Evolutionary conservation across 1,140 invertebrate genomes (phyloP), one percentile per base, ranked within the genome.

Genomic region (Anastrepha ludens): DNA sequence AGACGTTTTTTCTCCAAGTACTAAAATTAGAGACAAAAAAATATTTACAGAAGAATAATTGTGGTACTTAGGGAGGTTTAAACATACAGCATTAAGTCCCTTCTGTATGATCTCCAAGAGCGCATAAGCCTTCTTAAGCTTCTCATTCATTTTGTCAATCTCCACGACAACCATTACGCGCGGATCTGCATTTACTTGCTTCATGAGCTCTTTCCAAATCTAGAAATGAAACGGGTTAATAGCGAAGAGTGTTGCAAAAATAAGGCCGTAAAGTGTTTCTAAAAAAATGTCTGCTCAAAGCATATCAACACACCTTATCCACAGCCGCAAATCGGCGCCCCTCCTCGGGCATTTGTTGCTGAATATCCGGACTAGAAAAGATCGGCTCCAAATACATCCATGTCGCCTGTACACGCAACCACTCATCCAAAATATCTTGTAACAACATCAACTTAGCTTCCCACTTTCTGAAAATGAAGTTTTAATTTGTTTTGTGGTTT

Each of bases 351-450:
- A 99, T 97, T 96, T 97, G 97, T 89, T 96, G 96, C 94, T 99
- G 98, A 93, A 99, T 99, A 94, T 99, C 99, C 3, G 98, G 98
- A 29, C 98, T 99, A 4, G 97, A 97, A 93, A 99, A 99, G 89
- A 99, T 99, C 1, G 99, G 98, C 92, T 99, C 98, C 89, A 99
- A 94, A 93, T 99, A 99, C 94, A 99, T 97, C 98, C 98, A 99
- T 2, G 98, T 99, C 2, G 96, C 95, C 94, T 99, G 98, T 20
- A 99, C 98, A 91, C 98, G 98, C 7, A 99, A 92, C 98, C 98
- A 99, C 91, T 98, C 97, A 93, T 99, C 98, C 89, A 99, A 94
- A 89, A 99, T 98, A 92, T 99, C 98, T 95, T 98, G 97, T 2
- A 98, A 92, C 2, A 97, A 91, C 88, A 96, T 94, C 1, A 98